Evolutionary conservation across 2,113 vertebrate species (phyloP).

Genomic region (Saimiri boliviensis): DNA sequence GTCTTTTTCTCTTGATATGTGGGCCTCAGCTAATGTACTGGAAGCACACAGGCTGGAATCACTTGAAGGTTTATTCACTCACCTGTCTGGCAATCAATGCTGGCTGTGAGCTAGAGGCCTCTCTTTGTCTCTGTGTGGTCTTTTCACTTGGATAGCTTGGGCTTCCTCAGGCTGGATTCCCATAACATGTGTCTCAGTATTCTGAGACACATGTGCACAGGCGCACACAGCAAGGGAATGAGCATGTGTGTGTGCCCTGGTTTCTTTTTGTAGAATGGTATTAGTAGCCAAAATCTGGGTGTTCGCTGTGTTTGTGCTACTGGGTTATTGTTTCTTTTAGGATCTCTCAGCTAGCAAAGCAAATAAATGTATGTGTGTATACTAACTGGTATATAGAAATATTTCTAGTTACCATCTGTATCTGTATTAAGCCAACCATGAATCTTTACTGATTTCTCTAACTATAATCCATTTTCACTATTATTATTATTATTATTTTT

Average conservation of each 20-base stretch:
- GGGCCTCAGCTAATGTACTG: neutral
- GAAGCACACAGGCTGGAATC: neutral
- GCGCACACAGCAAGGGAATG: neutral
- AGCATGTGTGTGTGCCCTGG: neutral
- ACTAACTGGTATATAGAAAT: neutral
- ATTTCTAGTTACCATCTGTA: neutral
- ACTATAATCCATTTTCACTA: neutral
- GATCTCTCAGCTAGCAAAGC: neutral
- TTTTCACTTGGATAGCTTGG: neutral
- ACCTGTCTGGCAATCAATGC: neutral
- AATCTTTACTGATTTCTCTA: neutral
- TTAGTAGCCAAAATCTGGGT: neutral
- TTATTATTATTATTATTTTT: neutral
- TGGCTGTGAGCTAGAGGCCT: neutral
- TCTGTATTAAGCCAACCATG: neutral
- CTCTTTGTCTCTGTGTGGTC: neutral
- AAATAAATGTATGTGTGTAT: neutral
- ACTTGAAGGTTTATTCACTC: neutral
- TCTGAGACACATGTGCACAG: neutral
- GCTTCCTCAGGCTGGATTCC: neutral
- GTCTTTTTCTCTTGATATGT: neutral
- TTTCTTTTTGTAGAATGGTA: neutral
- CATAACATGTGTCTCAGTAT: too few relatives aligned
- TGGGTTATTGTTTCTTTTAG: neutral
- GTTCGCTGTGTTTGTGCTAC: neutral